Base-by-base conservation (phyloP, 2,113 vertebrate species). In the Pipa parva region DNA sequence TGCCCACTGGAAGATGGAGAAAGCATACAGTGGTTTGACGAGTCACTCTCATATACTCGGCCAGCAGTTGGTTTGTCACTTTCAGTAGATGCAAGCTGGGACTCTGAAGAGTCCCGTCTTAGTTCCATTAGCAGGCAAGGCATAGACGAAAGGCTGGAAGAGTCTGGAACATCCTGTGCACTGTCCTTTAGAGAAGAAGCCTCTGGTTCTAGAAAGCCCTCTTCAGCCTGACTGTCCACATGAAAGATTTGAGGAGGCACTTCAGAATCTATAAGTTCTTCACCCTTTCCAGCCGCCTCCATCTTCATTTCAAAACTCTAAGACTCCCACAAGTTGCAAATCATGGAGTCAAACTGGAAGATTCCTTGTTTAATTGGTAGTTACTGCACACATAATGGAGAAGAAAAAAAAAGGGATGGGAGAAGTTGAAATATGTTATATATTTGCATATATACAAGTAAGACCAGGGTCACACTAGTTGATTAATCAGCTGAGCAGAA, bases 1-100 rank as follows among this genome's bases (percentile, higher is more conserved):
- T 99, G 93, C 64, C 95, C 97, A 0, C 95, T 98, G 78, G 95
- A 99, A 64, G 97, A 97, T 58, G 97, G 95, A 20, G 97, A 99
- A 57, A 95, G 89, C 92, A 96, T 94, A 83, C 93, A 97, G 63
- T 93, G 92, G 45, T 97, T 96, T 29, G 97, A 98, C 69, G 93
- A 97, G 84, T 97, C 94, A 78, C 97, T 99, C 79, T 99, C 96
- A 2, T 97, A 93, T 72, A 89, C 75, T 20, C 68, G 85, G 42
- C 80, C 78, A 15, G 87, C 71, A 0, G 62, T 62, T 0, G 88
- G 87, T 72, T 93, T 94, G 61, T 95, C 89, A 0, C 91, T 92
- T 48, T 90, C 92, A 0, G 92, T 92, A 2, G 93, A 95, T 0
- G 91, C 88, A 36, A 88, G 81, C 75, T 93, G 93, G 45, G 93